These are phyloP conservation scores for Cephalopachus bancanus DNA, from an alignment of 2,797 vertebrate genomes.

Conservation along the genomic window DNA sequence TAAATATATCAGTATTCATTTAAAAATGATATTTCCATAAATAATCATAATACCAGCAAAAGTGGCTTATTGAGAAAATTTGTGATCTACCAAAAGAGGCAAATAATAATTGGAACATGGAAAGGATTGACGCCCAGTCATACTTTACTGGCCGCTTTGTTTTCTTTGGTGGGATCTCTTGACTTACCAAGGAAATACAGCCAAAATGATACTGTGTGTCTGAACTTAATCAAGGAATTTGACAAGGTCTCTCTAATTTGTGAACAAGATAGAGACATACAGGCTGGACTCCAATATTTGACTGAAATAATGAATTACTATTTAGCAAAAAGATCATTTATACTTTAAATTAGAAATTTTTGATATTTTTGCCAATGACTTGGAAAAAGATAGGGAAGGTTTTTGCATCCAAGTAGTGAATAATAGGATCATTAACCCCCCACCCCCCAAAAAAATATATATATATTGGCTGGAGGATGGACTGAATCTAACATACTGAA, in stretches of 20 bases:
- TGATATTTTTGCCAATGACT: slow-evolving; percentile 33
- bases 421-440: slow-evolving; percentile 19
- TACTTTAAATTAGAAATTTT: background rate
- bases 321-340: slow-evolving; percentile 15
- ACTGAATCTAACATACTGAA: slow-evolving; percentile 5
- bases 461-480: background rate
- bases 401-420: background rate
- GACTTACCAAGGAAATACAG: background rate
- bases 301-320: slow-evolving; percentile 8
- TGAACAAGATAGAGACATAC: background rate
- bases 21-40: slow-evolving; percentile 20
- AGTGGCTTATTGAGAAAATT: background rate
- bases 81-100: background rate
- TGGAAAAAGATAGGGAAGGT: slow-evolving; percentile 7
- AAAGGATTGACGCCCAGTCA: background rate
- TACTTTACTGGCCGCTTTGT: background rate
- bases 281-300: background rate
- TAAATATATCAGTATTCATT: background rate
- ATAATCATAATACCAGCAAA: background rate
- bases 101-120: background rate
- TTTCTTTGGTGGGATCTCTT: background rate
- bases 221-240: background rate
- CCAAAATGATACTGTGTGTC: background rate
- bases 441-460: too few relatives aligned
- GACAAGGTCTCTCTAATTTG: background rate